These are phyloP conservation scores for Acrocephalus kingi DNA, from an alignment of 2,113 vertebrate species.

Conservation along the genomic window DNA sequence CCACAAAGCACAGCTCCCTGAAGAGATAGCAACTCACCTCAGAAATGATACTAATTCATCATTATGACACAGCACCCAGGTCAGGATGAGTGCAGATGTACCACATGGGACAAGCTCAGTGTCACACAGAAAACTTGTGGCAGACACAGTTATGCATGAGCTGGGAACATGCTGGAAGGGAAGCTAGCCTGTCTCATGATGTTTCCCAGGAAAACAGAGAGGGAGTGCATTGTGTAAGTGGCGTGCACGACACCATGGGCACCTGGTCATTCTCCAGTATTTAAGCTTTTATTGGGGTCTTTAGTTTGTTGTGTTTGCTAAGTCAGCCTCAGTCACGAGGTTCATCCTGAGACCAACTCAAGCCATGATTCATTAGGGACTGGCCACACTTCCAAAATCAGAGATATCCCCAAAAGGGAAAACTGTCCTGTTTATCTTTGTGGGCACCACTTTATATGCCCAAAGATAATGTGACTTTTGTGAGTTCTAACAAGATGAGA, in stretches of 20 bases:
- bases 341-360: background rate
- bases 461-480: background rate
- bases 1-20: background rate
- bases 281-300: background rate
- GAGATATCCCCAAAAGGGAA: background rate
- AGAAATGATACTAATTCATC: background rate
- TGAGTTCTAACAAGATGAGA: background rate
- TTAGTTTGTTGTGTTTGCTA: background rate
- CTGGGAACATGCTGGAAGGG: background rate
- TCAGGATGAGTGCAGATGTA: background rate
- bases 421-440: background rate
- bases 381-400: background rate
- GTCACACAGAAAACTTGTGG: background rate
- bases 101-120: background rate
- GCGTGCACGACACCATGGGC: background rate
- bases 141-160: background rate
- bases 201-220: background rate
- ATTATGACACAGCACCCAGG: background rate
- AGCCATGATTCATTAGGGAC: background rate
- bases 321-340: background rate
- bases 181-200: background rate
- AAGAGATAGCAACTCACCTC: background rate
- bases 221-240: background rate
- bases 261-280: background rate
- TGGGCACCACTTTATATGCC: background rate